Conservation (phyloP, 2,888 invertebrate species). For the Euproctis similis region DNA sequence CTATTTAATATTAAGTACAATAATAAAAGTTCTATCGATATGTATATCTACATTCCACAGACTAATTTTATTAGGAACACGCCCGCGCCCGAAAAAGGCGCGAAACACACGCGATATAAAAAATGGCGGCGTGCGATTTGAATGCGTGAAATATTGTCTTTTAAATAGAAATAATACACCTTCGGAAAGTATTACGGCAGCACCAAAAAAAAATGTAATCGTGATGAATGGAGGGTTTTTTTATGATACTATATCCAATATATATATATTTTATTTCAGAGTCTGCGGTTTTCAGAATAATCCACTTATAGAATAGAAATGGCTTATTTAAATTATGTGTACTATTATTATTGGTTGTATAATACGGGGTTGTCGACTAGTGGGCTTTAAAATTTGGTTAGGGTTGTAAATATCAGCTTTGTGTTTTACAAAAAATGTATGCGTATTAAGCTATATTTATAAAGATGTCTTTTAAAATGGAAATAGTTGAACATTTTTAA, state of each 20-base stretch:
- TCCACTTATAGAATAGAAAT: too few relatives aligned
- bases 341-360: too few relatives aligned
- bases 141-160: conserved; percentile 75
- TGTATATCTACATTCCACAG: conserved; percentile 43
- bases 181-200: conserved; percentile 55
- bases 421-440: too few relatives aligned
- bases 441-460: too few relatives aligned
- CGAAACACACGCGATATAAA: conserved; percentile 77
- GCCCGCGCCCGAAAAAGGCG: conserved; percentile 73
- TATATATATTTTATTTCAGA: conserved; percentile 5
- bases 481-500: too few relatives aligned
- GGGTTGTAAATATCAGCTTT: too few relatives aligned
- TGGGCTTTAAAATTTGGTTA: too few relatives aligned
- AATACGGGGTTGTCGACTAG: too few relatives aligned
- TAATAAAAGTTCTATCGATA: conserved; percentile 32
- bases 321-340: too few relatives aligned
- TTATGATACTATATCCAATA: too few relatives aligned
- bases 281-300: not conserved
- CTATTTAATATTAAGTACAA: not conserved
- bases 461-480: too few relatives aligned
- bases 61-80: conserved; percentile 75
- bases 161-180: conserved; percentile 67
- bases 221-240: conserved; percentile 42
- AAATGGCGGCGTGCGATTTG: conserved; percentile 72
- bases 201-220: conserved; percentile 40